Evolutionary conservation across 2,113 vertebrate genomes (phyloP), one percentile per base, ranked within the genome.

Genomic region (Cebidichthys violaceus): DNA sequence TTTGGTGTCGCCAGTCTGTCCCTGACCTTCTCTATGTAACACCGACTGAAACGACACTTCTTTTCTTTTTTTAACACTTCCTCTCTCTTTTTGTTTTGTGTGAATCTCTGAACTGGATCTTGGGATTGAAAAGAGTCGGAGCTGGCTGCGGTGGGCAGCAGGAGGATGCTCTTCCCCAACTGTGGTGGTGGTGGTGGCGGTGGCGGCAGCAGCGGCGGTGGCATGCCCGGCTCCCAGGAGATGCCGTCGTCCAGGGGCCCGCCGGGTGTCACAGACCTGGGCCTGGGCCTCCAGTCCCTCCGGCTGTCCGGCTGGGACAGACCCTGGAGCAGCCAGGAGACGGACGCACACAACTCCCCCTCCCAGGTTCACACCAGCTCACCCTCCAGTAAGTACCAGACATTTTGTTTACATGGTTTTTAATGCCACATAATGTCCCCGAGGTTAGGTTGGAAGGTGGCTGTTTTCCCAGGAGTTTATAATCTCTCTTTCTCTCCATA

Each of bases 81-180:
- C 27, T 85, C 69, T 57, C 6, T 18, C 64, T 39, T 8, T 27
- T 86, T 77, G 81, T 81, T 81, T 7, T 52, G 18, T 50, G 18
- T 52, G 59, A 52, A 35, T 60, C 70, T 70, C 67, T 86, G 77
- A 84, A 73, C 87, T 75, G 88, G 82, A 86, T 94, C 93, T 87
- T 94, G 96, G 54, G 96, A 97, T 92, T 96, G 93, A 93, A 94
- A 94, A 90, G 97, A 98, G 94, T 95, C 96, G 8, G 97, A 99
- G 94, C 87, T 93, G 89, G 96, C 97, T 93, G 92, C 96, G 47
- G 93, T 94, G 85, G 93, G 96, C 81, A 97, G 96, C 96, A 99
- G 96, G 95, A 99, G 96, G 95, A 99, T 99, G 98, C 97, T 99
- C 91, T 99, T 98, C 91, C 97, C 98, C 82, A 96, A 95, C 22